Conservation (phyloP, 2,113 vertebrate genomes). For the Mustelus asterias region DNA sequence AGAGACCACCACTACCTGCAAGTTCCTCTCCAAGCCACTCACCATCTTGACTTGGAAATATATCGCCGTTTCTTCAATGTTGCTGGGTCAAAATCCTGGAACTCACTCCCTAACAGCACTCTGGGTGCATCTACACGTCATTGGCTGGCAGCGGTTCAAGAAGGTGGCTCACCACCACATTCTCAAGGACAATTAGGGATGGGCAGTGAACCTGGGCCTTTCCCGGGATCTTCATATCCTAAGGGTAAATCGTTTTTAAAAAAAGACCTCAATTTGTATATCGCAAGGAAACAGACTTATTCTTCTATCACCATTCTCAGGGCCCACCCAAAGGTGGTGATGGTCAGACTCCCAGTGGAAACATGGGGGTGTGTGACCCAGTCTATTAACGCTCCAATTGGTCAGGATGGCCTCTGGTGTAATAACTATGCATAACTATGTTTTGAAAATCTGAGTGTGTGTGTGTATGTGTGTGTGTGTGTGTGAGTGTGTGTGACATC, state of each 20-base stretch:
- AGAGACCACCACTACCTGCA: too few relatives aligned
- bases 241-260: neutral
- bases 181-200: too few relatives aligned
- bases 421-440: neutral
- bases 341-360: neutral
- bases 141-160: too few relatives aligned
- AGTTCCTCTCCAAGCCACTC: too few relatives aligned
- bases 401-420: neutral
- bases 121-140: too few relatives aligned
- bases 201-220: too few relatives aligned
- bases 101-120: neutral
- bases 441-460: neutral
- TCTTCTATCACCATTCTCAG: neutral
- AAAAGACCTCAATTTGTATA: neutral
- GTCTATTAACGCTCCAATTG: neutral
- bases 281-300: neutral
- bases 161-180: too few relatives aligned
- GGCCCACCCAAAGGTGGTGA: neutral
- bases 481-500: neutral
- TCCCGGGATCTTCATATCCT: too few relatives aligned
- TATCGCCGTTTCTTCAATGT: too few relatives aligned
- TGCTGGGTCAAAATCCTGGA: too few relatives aligned
- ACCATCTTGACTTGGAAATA: too few relatives aligned
- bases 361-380: neutral
- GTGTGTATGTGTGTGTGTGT: too few relatives aligned